Conservation (phyloP, 2,888 invertebrate genomes). For the Timema cristinae region DNA sequence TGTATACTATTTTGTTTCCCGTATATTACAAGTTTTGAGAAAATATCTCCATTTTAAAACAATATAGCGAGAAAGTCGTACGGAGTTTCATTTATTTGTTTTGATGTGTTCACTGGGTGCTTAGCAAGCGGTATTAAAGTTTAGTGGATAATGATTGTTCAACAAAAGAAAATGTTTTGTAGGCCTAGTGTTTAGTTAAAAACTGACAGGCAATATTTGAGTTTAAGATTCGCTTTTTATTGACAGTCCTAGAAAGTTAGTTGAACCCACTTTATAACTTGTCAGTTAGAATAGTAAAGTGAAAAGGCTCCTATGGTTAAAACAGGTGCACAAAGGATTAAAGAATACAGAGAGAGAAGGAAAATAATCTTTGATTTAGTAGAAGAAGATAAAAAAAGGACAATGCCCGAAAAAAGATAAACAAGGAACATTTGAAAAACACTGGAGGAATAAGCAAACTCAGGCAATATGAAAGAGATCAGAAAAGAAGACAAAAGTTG, state of each 20-base stretch:
- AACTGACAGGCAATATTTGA: too few relatives aligned
- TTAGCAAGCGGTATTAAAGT: too few relatives aligned
- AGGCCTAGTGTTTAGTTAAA: too few relatives aligned
- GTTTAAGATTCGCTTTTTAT: too few relatives aligned
- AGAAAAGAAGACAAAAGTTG: background rate
- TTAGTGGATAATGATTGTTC: too few relatives aligned
- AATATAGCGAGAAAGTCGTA: background rate
- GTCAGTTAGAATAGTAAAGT: too few relatives aligned
- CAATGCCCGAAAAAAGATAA: background rate
- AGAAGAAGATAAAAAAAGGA: conserved; percentile 3
- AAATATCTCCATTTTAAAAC: too few relatives aligned
- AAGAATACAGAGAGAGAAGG: conserved; percentile 5
- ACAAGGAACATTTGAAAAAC: background rate
- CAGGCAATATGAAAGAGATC: conserved; percentile 4
- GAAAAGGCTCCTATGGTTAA: background rate
- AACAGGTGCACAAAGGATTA: background rate
- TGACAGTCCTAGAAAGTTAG: too few relatives aligned
- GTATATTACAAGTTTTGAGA: too few relatives aligned
- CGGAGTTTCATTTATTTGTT: conserved; percentile 12
- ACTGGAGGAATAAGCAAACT: conserved; percentile 1
- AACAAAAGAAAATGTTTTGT: too few relatives aligned
- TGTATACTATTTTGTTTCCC: too few relatives aligned
- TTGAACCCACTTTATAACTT: too few relatives aligned
- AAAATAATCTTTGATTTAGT: background rate
- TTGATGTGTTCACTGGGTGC: background rate